Evolutionary conservation across 2,888 invertebrate species (phyloP).

Genomic region (Sicus ferrugineus): DNA sequence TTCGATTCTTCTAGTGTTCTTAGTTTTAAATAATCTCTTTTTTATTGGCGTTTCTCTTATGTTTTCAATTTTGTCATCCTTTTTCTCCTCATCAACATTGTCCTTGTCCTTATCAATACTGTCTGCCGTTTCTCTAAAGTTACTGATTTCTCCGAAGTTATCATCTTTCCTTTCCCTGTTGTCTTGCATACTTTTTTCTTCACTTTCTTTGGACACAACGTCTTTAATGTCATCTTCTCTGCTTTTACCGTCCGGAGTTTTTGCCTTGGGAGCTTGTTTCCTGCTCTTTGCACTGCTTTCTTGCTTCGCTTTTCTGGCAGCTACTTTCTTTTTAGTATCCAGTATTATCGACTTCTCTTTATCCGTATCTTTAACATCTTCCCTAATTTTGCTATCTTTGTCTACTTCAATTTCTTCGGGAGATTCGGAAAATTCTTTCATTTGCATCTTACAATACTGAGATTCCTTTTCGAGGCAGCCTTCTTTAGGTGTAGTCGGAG

Average conservation of each 20-base stretch:
- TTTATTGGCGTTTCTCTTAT: slow-evolving; percentile 18
- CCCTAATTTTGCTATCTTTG: slow-evolving; percentile 10
- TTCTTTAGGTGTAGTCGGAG: not conserved
- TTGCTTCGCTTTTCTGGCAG: slow-evolving; percentile 43
- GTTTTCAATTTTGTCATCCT: not conserved
- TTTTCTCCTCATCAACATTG: not conserved
- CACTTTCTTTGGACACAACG: no score
- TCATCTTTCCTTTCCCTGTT: no score
- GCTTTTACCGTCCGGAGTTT: slow-evolving; percentile 37
- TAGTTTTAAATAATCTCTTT: slow-evolving; percentile 39
- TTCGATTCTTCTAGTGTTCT: not conserved
- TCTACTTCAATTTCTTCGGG: slow-evolving; percentile 26
- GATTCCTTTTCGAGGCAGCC: not conserved
- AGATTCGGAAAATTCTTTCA: slow-evolving; percentile 35
- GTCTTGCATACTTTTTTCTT: no score
- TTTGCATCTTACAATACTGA: not conserved
- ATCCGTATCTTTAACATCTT: not conserved
- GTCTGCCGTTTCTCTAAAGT: no score
- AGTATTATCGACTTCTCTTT: not conserved
- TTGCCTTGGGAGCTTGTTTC: slow-evolving; percentile 43
- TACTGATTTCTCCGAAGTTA: no score
- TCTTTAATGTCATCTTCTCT: no score
- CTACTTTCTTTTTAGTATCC: slow-evolving; percentile 40
- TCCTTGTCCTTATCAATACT: not conserved
- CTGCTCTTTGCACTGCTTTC: slow-evolving; percentile 43